phyloP scores from a whole-genome alignment of 2,888 invertebrate species.

The Gibbula magus region DNA sequence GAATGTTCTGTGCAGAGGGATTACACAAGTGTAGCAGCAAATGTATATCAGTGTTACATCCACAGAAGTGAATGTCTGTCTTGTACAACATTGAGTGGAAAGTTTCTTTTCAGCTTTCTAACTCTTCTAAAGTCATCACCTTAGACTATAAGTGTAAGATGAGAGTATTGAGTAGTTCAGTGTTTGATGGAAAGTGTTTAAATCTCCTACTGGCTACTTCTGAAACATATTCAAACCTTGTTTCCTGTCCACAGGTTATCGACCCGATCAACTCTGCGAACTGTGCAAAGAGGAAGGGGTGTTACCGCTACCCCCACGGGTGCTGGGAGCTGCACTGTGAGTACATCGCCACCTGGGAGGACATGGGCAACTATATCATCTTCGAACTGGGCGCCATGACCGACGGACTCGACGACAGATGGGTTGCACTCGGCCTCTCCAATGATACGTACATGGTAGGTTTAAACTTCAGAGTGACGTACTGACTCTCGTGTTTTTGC shows the following conservation, averaged over 20 bases:
- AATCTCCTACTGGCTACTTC: not conserved
- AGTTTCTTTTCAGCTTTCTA: too few relatives aligned
- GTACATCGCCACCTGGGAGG: constrained; percentile 71
- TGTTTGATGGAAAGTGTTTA: not conserved
- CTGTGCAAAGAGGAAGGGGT: constrained; percentile 71
- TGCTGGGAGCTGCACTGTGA: constrained; percentile 70
- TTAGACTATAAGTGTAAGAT: too few relatives aligned
- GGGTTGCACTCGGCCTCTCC: constrained; percentile 70
- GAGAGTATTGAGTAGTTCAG: too few relatives aligned
- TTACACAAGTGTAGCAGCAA: too few relatives aligned
- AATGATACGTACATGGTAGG: constrained; percentile 71
- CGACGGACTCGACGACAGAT: constrained; percentile 69
- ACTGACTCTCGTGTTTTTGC: too few relatives aligned
- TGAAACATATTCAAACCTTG: not conserved
- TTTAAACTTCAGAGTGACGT: not conserved
- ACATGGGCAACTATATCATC: constrained; percentile 34
- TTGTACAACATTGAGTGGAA: too few relatives aligned
- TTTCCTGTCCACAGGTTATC: constrained; percentile 39
- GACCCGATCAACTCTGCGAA: constrained; percentile 58
- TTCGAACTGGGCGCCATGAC: constrained; percentile 67
- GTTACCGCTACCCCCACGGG: constrained; percentile 70
- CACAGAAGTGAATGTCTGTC: too few relatives aligned
- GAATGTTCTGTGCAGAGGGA: too few relatives aligned
- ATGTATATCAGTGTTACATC: too few relatives aligned
- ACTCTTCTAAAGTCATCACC: too few relatives aligned